These are phyloP conservation scores for Sthenelais limicola DNA, from an alignment of 2,888 invertebrate species.

Conservation along the genomic window DNA sequence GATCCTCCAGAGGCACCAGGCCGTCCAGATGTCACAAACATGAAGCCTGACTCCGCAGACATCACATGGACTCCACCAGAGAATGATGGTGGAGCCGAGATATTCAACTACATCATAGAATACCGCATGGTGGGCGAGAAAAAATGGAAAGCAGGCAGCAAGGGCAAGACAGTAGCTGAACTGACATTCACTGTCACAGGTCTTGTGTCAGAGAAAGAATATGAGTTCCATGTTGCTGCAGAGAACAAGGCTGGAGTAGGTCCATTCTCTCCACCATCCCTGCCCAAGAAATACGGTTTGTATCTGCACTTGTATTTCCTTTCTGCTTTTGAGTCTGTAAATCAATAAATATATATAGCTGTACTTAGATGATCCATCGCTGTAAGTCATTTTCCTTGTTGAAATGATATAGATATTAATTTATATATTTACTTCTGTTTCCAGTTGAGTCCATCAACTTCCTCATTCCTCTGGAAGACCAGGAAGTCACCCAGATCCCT, in stretches of 20 bases:
- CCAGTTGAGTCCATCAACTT: constrained; percentile 62
- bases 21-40: constrained; percentile 56
- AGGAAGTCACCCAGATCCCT: constrained; percentile 73
- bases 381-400: too few species aligned
- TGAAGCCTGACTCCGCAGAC: constrained; percentile 82
- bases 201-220: constrained; percentile 73
- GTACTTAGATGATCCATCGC: background rate
- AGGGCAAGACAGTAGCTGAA: constrained; percentile 36
- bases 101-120: constrained; percentile 61
- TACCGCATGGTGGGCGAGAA: constrained; percentile 47
- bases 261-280: constrained; percentile 79
- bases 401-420: background rate
- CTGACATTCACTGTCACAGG: constrained; percentile 51
- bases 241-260: constrained; percentile 80
- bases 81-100: constrained; percentile 65
- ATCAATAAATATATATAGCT: constrained; percentile 1
- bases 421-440: background rate
- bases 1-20: constrained; percentile 41
- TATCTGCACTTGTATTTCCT: background rate
- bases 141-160: constrained; percentile 46
- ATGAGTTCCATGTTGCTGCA: constrained; percentile 88
- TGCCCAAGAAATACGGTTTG: constrained; percentile 49
- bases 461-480: constrained; percentile 62
- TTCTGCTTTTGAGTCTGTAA: constrained; percentile 7
- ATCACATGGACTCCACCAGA: constrained; percentile 75